Percentiles rank a stretch among this genome's conserved stretches.
Conservation (phyloP, 2,113 vertebrate genomes). For the Heterotis niloticus region DNA sequence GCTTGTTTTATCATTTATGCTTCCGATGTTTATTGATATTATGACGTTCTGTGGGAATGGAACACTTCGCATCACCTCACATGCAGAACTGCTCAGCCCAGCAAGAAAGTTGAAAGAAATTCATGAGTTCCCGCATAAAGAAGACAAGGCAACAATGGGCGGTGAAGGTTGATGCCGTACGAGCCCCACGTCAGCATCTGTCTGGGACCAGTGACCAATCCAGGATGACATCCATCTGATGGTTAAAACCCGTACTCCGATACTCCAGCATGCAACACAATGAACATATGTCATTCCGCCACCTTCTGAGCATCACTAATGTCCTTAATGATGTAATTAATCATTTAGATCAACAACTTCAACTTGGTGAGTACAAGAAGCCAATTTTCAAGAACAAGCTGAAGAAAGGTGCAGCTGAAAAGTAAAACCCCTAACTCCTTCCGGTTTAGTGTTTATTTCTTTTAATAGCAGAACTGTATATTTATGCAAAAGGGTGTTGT, state of each 20-base stretch:
- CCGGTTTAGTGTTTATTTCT: too few relatives aligned
- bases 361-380: neutral
- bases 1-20: too few relatives aligned
- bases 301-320: constrained; percentile 32
- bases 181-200: too few relatives aligned
- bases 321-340: constrained; percentile 45
- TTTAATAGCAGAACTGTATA: neutral
- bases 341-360: constrained; percentile 13
- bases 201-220: too few relatives aligned
- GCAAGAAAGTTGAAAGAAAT: too few relatives aligned
- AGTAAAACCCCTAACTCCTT: neutral
- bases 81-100: too few relatives aligned
- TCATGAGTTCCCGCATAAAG: too few relatives aligned
- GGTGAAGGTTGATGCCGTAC: too few relatives aligned
- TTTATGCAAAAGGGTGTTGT: neutral
- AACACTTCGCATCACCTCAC: too few relatives aligned
- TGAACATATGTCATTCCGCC: constrained; percentile 39
- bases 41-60: too few relatives aligned
- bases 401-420: neutral
- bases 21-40: too few relatives aligned
- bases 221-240: constrained; percentile 43
- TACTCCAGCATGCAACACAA: constrained; percentile 34
- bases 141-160: too few relatives aligned
- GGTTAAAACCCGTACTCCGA: constrained; percentile 44
- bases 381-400: neutral